Evolutionary conservation across 2,797 vertebrate species (phyloP), one percentile per base, ranked within the genome.

Genomic region (Betta splendens): DNA sequence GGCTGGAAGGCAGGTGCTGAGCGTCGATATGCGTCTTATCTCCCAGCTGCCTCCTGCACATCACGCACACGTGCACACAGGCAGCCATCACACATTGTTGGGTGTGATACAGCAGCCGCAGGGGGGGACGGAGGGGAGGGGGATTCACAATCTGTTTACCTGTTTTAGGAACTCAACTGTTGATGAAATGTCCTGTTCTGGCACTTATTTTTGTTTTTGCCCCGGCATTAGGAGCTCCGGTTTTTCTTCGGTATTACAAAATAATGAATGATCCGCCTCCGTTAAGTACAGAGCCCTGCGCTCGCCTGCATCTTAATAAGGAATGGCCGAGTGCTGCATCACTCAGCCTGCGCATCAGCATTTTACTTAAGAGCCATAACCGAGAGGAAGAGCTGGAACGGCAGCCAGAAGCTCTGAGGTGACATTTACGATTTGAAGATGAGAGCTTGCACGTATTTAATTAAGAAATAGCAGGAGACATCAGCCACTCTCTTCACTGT

Each of bases 381-480:
- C 28, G 53, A 59, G 63, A 65, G 36, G 64, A 64, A 31, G 31
- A 36, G 64, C 36, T 56, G 67, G 47, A 86, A 75, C 51, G 13
- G 21, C 54, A 47, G 77, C 80, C 72, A 75, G 50, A 43, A 75
- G 69, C 71, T 74, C 69, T 21, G 48, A 85, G 79, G 79, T 76
- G 77, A 78, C 81, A 81, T 89, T 87, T 87, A 65, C 28, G 29
- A 79, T 85, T 82, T 69, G 40, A 71, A 81, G 69, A 83, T 57
- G 71, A 79, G 64, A 76, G 61, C 68, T n/a, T 54, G 69, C 46
- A 20, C 51, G 72, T 53, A 77, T 72, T 87, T 91, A 90, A 92
- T 92, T 91, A 92, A 86, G 81, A 83, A 86, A 78, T 85, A 76
- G 80, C 80, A 72, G 60, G 68, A 84, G 79, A 84, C 80, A 75